Evolutionary conservation across 2,113 vertebrate species (phyloP).

Genomic region (Gymnobelideus leadbeateri): DNA sequence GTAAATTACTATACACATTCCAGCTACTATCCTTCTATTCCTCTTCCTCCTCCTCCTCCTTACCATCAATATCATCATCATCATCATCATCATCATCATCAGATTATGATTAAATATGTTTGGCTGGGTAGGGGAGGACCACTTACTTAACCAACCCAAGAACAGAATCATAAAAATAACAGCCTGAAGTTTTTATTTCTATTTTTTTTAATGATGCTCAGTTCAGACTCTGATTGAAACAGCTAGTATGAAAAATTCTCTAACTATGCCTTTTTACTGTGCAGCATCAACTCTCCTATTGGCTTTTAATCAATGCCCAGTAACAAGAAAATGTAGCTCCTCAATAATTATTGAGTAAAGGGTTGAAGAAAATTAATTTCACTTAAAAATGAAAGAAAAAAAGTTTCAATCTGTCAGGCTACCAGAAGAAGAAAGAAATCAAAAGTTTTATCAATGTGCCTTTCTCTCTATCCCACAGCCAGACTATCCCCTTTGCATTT

Average conservation of each 20-base stretch:
- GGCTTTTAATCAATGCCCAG: slow-evolving; percentile 48
- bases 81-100: background rate
- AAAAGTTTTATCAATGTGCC: background rate
- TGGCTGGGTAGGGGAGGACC: background rate
- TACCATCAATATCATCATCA: background rate
- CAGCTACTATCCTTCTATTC: background rate
- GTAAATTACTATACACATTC: background rate
- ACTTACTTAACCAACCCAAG: background rate
- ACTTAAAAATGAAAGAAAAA: slow-evolving; percentile 43
- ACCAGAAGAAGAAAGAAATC: slow-evolving; percentile 23
- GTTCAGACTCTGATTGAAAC: background rate
- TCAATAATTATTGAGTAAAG: slow-evolving; percentile 34
- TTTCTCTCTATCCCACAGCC: slow-evolving; percentile 11
- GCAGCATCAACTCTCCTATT: slow-evolving; percentile 21
- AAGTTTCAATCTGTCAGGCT: background rate
- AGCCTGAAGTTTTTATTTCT: background rate
- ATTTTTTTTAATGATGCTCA: background rate
- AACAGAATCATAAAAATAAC: background rate
- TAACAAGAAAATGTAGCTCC: background rate
- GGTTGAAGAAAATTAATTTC: slow-evolving; percentile 61
- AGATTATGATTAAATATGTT: background rate
- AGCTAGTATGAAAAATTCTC: background rate
- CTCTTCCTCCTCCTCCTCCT: no score
- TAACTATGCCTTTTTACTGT: background rate
- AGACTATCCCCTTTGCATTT: slow-evolving; percentile 54